phyloP scores from a whole-genome alignment of 2,888 invertebrate species.

The Hyles lineata region DNA sequence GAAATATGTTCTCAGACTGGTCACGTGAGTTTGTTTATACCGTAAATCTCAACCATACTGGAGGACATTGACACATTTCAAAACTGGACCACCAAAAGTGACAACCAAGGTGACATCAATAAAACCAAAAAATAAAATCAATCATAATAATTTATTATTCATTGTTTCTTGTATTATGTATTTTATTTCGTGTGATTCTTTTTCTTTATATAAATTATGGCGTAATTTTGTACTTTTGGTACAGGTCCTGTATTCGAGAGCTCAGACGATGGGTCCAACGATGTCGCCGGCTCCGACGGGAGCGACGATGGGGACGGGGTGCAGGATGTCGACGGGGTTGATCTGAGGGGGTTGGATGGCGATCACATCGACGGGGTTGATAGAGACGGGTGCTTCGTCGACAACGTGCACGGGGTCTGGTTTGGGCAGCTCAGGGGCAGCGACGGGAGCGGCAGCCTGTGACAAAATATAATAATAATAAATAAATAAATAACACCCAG shows the following conservation, averaged over 20 bases:
- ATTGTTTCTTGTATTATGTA: too few relatives aligned
- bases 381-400: constrained; percentile 31
- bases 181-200: too few relatives aligned
- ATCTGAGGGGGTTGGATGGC: constrained; percentile 33
- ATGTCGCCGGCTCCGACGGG: constrained; percentile 7
- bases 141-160: too few relatives aligned
- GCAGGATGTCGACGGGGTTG: constrained; percentile 35
- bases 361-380: constrained; percentile 38
- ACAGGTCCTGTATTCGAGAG: neutral
- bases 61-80: too few relatives aligned
- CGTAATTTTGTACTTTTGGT: neutral
- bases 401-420: constrained; percentile 38
- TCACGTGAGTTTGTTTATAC: too few relatives aligned
- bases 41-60: too few relatives aligned
- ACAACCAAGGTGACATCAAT: too few relatives aligned
- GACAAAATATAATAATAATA: constrained; percentile 28
- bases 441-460: constrained; percentile 4
- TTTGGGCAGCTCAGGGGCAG: neutral
- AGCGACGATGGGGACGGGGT: constrained; percentile 26
- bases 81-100: neutral
- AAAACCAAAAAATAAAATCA: too few relatives aligned
- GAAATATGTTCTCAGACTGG: too few relatives aligned
- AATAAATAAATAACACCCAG: too few relatives aligned
- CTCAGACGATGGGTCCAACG: constrained; percentile 28
- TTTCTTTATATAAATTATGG: neutral